Percentiles rank a stretch among this genome's conserved stretches.
These are phyloP conservation scores for Amphimallon solstitiale DNA, from an alignment of 2,888 invertebrate species.

Conservation along the genomic window DNA sequence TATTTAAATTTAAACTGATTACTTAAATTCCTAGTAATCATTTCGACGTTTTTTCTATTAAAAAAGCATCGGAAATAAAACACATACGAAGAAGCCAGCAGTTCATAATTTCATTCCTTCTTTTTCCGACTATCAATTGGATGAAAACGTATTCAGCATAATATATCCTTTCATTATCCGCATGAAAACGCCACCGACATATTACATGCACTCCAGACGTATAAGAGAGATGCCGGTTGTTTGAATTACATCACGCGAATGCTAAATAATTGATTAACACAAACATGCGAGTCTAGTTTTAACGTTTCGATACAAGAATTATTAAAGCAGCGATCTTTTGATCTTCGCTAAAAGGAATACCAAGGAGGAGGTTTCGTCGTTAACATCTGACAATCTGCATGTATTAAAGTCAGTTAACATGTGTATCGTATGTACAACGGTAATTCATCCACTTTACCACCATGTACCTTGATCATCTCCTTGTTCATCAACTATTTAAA, in stretches of 20 bases:
- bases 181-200: constrained; percentile 6
- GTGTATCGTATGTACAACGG: neutral
- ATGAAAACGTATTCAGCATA: constrained; percentile 21
- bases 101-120: too few species aligned
- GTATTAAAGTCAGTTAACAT: constrained; percentile 5
- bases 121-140: constrained; percentile 1
- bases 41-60: too few species aligned
- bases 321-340: constrained; percentile 58
- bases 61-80: too few species aligned
- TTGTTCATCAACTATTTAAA: constrained; percentile 46
- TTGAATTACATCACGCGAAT: constrained; percentile 44
- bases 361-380: neutral
- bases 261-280: constrained; percentile 54
- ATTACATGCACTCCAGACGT: neutral
- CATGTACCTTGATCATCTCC: neutral
- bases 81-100: too few species aligned
- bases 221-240: too few species aligned
- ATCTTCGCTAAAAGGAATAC: constrained; percentile 47
- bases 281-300: constrained; percentile 43
- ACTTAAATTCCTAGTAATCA: too few species aligned
- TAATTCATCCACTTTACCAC: neutral
- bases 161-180: constrained; percentile 16
- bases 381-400: constrained; percentile 26
- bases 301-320: constrained; percentile 51
- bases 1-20: too few species aligned